Conservation (phyloP, 2,113 vertebrate species). For the Poeciliopsis turrubarensis region DNA sequence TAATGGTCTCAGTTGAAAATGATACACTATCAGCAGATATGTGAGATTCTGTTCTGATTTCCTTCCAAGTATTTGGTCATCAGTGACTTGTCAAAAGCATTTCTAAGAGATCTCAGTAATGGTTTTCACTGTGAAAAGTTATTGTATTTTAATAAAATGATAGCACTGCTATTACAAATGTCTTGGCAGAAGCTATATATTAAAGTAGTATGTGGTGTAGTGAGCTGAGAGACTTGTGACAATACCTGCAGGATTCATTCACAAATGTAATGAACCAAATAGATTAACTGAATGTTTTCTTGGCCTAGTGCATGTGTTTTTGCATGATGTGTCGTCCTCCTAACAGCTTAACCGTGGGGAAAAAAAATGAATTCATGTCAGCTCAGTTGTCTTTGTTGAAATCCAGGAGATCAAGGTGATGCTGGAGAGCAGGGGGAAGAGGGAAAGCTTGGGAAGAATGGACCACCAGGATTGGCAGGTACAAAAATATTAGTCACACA, state of each 20-base stretch:
- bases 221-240: conserved; percentile 1
- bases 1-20: conserved; percentile 16
- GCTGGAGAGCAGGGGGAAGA: conserved; percentile 62
- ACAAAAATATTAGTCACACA: background rate
- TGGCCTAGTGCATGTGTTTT: background rate
- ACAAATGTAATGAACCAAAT: conserved; percentile 1
- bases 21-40: conserved; percentile 15
- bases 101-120: conserved; percentile 31
- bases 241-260: background rate
- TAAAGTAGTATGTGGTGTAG: background rate
- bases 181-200: background rate
- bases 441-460: conserved; percentile 68
- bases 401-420: conserved; percentile 69
- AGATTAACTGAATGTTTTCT: background rate
- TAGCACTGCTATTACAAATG: background rate
- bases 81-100: conserved; percentile 12
- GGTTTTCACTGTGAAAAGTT: conserved; percentile 18
- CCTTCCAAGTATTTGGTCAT: conserved; percentile 25
- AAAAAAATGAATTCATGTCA: background rate
- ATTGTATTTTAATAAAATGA: conserved; percentile 9
- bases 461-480: conserved; percentile 71
- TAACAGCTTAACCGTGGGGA: background rate
- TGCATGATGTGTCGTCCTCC: conserved; percentile 5
- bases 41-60: conserved; percentile 29
- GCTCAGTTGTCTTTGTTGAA: background rate